Evolutionary conservation across 2,888 invertebrate genomes (phyloP).

Genomic region (Oligia strigilis): DNA sequence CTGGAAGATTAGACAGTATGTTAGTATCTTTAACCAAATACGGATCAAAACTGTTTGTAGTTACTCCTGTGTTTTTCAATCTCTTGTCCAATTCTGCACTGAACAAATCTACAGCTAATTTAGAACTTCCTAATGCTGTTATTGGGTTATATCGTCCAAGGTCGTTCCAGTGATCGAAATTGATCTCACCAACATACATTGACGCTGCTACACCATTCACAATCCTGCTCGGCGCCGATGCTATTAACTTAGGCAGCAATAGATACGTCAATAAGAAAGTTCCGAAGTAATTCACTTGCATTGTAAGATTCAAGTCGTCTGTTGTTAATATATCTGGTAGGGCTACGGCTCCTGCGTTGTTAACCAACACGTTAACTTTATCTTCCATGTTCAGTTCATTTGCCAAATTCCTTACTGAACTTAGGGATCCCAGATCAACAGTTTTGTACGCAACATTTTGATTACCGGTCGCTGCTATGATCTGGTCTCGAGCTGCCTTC

Average conservation of each 20-base stretch:
- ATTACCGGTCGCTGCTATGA: slow-evolving; percentile 79
- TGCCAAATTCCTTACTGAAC: slow-evolving; percentile 90
- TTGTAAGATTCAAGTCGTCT: slow-evolving; percentile 92
- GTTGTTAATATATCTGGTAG: slow-evolving; percentile 87
- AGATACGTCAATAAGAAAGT: slow-evolving; percentile 93
- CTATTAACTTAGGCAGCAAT: slow-evolving; percentile 89
- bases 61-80: slow-evolving; percentile 90
- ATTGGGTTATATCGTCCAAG: slow-evolving; percentile 77
- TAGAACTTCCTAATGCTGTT: slow-evolving; percentile 81
- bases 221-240: slow-evolving; percentile 91
- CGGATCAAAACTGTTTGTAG: slow-evolving; percentile 92
- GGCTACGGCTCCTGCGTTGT: slow-evolving; percentile 90
- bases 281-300: slow-evolving; percentile 94
- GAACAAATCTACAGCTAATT: slow-evolving; percentile 92
- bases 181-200: slow-evolving; percentile 87
- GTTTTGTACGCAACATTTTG: slow-evolving; percentile 76
- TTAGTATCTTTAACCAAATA: slow-evolving; percentile 82
- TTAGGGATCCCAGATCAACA: slow-evolving; percentile 85
- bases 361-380: slow-evolving; percentile 88
- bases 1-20: slow-evolving; percentile 75
- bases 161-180: slow-evolving; percentile 84
- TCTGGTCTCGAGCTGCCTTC: slow-evolving; percentile 77
- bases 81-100: slow-evolving; percentile 90
- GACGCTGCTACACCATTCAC: slow-evolving; percentile 91
- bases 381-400: slow-evolving; percentile 81